Percentiles rank a stretch among this genome's conserved stretches.
phyloP scores from a whole-genome alignment of 2,888 invertebrate species.

The Abrostola tripartita region DNA sequence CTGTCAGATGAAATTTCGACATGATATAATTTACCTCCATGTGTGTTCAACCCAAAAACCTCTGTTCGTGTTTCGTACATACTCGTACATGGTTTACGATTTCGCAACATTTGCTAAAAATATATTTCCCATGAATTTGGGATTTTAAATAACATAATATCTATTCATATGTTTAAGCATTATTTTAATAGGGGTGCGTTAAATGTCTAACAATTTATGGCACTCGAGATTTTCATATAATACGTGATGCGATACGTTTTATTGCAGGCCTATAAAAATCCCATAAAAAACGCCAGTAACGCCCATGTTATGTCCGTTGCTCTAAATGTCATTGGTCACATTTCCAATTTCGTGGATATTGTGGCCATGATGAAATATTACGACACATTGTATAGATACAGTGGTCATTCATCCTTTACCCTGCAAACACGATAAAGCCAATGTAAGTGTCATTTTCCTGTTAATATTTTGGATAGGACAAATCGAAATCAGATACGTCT shows the following conservation, averaged over 20 bases:
- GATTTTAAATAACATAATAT: background rate
- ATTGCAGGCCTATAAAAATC: constrained; percentile 72
- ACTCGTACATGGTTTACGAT: background rate
- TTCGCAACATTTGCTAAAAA: background rate
- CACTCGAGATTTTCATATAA: constrained; percentile 62
- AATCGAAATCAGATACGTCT: too few species aligned
- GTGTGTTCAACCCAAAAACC: too few species aligned
- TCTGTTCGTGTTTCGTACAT: too few species aligned
- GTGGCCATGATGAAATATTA: constrained; percentile 18
- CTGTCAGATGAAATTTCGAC: too few species aligned
- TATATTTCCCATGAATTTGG: background rate
- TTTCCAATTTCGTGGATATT: constrained; percentile 27
- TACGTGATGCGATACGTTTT: constrained; percentile 69
- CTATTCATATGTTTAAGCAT: background rate
- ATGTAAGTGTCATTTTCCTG: too few species aligned
- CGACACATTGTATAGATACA: background rate
- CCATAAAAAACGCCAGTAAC: constrained; percentile 68
- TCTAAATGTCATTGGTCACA: constrained; percentile 59
- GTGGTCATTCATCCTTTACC: background rate
- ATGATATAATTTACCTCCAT: too few species aligned
- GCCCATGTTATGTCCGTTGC: constrained; percentile 51
- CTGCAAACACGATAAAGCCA: background rate
- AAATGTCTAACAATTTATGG: constrained; percentile 53
- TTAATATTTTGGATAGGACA: too few species aligned
- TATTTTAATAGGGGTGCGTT: constrained; percentile 43